Evolutionary conservation across 30 jellyfish, hydroid and myxozoan genomes (phyloP).

Genomic region (Aurelia aurita): DNA sequence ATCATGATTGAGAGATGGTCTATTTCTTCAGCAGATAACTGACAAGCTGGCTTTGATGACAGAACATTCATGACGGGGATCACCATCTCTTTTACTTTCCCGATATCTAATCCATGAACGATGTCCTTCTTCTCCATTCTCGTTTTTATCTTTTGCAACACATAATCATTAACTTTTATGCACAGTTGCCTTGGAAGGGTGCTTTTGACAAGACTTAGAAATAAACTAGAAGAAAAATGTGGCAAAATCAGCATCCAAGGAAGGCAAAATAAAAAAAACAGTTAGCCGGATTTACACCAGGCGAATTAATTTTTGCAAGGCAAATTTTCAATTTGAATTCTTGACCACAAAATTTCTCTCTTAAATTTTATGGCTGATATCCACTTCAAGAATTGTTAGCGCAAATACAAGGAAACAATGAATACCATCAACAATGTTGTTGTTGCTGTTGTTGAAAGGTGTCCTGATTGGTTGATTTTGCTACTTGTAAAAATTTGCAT

Average conservation of each 20-base stretch:
- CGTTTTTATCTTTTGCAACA: neutral
- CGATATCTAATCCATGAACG: conserved; percentile 12
- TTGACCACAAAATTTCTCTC: too few relatives aligned
- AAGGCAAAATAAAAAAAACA: neutral
- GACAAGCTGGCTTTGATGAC: conserved; percentile 52
- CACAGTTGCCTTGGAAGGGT: conserved; percentile 28
- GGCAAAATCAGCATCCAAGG: neutral
- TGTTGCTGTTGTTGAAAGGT: too few relatives aligned
- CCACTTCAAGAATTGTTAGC: too few relatives aligned
- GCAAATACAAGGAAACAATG: too few relatives aligned
- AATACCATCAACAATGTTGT: too few relatives aligned
- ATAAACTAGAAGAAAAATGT: conserved; percentile 19
- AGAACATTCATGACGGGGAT: conserved; percentile 3
- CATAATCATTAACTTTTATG: conserved; percentile 20
- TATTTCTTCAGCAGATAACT: conserved; percentile 26
- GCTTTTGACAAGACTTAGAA: conserved; percentile 17
- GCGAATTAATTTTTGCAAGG: too few relatives aligned
- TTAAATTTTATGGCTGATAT: too few relatives aligned
- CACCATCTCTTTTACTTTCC: conserved; percentile 38
- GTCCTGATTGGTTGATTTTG: too few relatives aligned
- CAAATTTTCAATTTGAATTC: too few relatives aligned
- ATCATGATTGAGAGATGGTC: conserved; percentile 39
- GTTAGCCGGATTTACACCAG: too few relatives aligned
- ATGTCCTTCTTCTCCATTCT: neutral
- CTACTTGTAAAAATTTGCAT: too few relatives aligned